Conservation (phyloP, 2,888 invertebrate genomes). For the Eledona agricola region DNA sequence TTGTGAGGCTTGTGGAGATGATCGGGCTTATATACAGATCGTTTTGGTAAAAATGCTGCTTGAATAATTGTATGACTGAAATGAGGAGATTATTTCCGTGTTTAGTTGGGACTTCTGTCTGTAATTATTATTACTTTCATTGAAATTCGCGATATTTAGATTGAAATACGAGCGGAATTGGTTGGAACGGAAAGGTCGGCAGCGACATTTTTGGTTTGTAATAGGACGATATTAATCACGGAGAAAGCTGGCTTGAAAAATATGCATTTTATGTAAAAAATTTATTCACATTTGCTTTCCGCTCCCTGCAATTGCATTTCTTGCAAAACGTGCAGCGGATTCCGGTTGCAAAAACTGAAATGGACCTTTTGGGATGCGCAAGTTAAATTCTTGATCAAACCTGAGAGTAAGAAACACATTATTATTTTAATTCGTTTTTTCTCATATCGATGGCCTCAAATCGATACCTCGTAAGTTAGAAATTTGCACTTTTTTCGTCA, state of each 20-base stretch:
- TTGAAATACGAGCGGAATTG: constrained; percentile 20
- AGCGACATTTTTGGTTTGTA: constrained; percentile 11
- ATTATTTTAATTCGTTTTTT: too few species aligned
- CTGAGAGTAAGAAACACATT: too few species aligned
- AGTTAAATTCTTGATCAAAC: too few species aligned
- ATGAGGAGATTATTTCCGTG: constrained; percentile 40
- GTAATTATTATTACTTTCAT: constrained; percentile 25
- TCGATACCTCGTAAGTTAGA: too few species aligned
- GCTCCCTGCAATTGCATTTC: too few species aligned
- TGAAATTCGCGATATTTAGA: constrained; percentile 24
- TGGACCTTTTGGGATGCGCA: too few species aligned
- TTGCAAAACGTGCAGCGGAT: too few species aligned
- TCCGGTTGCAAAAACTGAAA: too few species aligned
- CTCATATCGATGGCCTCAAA: too few species aligned
- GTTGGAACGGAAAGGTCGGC: constrained; percentile 23
- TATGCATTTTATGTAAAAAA: too few species aligned
- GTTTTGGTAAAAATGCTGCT: constrained; percentile 24
- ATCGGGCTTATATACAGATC: constrained; percentile 11
- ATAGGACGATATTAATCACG: constrained; percentile 15
- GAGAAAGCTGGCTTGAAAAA: background rate
- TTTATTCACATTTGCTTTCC: too few species aligned
- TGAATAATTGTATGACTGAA: constrained; percentile 37
- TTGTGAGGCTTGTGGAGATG: background rate
- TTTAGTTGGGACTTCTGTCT: constrained; percentile 31
- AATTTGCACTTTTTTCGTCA: too few species aligned